These are phyloP conservation scores for Eubasilissa splendida DNA, from an alignment of 2,888 invertebrate species.

Conservation along the genomic window DNA sequence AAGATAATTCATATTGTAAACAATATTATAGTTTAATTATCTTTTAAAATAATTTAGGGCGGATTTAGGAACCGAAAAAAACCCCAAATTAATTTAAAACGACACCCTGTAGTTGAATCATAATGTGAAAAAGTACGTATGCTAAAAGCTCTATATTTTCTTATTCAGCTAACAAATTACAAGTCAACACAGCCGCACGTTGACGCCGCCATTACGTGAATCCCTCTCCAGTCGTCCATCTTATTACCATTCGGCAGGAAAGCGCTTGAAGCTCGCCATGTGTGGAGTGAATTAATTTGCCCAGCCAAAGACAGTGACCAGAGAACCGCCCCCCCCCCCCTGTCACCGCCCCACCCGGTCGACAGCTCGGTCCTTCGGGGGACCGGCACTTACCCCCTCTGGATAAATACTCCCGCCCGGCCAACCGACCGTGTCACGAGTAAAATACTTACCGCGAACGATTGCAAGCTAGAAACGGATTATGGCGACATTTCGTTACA, in stretches of 20 bases:
- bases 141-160: conserved; percentile 1
- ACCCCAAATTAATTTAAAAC: too few relatives aligned
- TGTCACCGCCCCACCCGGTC: not conserved
- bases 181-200: conserved; percentile 39
- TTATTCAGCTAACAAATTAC: conserved; percentile 18
- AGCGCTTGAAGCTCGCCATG: conserved; percentile 38
- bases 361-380: not conserved
- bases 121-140: not conserved
- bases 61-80: too few relatives aligned
- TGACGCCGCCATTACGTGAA: conserved; percentile 28
- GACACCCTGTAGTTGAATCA: too few relatives aligned
- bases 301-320: conserved; percentile 45
- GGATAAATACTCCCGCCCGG: conserved; percentile 36
- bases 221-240: conserved; percentile 32
- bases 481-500: not conserved
- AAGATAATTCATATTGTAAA: too few relatives aligned
- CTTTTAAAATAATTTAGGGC: too few relatives aligned
- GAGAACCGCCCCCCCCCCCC: conserved; percentile 17
- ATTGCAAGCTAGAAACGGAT: conserved; percentile 36
- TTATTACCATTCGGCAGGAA: conserved; percentile 22
- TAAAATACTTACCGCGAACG: conserved; percentile 40
- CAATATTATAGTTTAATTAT: too few relatives aligned
- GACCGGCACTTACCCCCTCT: conserved; percentile 23
- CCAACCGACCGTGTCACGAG: conserved; percentile 32
- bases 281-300: conserved; percentile 45